phyloP scores from a whole-genome alignment of 2,113 vertebrate genomes.

The Sterrhoptilus dennistouni region DNA sequence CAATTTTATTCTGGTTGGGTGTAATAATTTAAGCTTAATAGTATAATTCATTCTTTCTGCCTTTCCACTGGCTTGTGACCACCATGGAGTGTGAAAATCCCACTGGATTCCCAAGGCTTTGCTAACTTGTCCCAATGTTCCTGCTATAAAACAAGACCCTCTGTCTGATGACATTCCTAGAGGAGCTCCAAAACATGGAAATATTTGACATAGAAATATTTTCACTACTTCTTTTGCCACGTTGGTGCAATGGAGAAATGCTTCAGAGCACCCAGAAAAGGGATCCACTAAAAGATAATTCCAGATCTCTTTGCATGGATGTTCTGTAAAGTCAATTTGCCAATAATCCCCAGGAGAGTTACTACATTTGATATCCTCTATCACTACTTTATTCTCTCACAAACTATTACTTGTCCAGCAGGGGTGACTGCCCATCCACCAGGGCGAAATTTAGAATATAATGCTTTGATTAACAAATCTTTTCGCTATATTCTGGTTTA shows the following conservation, averaged over 20 bases:
- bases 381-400: not conserved
- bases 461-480: not conserved
- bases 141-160: accelerated
- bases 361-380: not conserved
- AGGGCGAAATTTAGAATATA: not conserved
- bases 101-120: not conserved
- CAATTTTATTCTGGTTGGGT: not conserved
- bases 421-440: not conserved
- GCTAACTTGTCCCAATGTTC: not conserved
- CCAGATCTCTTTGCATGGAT: not conserved
- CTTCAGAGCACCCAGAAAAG: not conserved
- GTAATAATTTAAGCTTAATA: not conserved
- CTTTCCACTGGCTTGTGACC: not conserved
- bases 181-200: not conserved
- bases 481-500: not conserved
- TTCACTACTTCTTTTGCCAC: not conserved
- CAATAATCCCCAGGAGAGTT: not conserved
- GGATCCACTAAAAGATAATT: not conserved
- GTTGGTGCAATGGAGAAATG: not conserved
- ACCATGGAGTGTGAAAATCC: not conserved
- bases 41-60: not conserved
- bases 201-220: not conserved
- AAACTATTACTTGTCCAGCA: not conserved
- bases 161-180: not conserved
- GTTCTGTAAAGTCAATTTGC: not conserved